Evolutionary conservation across 64 coral and sea anemone genomes (phyloP).

Genomic region (Orbicella faveolata): DNA sequence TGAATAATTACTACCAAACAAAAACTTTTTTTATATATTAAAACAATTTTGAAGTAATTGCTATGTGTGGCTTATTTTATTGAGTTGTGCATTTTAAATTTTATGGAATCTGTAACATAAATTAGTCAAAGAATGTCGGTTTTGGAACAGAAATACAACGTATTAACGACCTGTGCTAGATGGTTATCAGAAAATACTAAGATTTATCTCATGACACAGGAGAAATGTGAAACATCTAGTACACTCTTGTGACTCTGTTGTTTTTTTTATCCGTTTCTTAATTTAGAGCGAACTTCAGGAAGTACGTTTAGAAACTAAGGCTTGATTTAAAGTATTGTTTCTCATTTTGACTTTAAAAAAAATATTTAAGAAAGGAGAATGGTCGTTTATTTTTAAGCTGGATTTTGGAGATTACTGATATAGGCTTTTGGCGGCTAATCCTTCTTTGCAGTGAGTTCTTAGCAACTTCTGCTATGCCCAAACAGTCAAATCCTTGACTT

Average conservation of each 20-base stretch:
- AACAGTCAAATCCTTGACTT: background rate
- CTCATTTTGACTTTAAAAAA: background rate
- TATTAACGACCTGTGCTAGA: background rate
- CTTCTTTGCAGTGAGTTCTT: background rate
- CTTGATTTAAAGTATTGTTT: background rate
- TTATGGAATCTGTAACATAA: background rate
- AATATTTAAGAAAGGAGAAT: background rate
- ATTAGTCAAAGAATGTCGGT: background rate
- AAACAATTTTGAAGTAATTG: background rate
- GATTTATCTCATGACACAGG: constrained; percentile 1
- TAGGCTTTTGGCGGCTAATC: background rate
- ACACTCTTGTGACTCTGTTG: background rate
- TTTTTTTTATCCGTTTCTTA: background rate
- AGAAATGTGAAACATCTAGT: constrained; percentile 2
- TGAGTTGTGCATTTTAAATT: background rate
- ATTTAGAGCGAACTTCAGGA: background rate
- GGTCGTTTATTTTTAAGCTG: background rate
- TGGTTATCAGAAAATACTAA: background rate
- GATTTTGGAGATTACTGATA: constrained; percentile 3
- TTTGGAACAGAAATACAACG: background rate
- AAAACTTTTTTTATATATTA: background rate
- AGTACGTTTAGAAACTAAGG: background rate
- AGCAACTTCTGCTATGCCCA: background rate
- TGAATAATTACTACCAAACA: background rate
- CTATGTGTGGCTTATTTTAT: background rate